Evolutionary conservation across 2,113 vertebrate genomes (phyloP).

Genomic region (Pachypanchax playfairii): DNA sequence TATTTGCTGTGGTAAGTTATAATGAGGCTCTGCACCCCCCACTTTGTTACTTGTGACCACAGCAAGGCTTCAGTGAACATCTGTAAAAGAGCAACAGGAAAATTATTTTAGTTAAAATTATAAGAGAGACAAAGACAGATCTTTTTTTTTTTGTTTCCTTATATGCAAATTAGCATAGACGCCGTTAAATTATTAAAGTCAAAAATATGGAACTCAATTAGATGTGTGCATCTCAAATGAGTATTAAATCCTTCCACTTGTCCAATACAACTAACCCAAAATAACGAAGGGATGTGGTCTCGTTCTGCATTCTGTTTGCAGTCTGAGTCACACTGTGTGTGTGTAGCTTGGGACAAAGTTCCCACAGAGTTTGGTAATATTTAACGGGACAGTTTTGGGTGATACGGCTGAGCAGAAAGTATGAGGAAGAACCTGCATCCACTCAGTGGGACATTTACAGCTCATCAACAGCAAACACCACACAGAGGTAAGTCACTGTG

Average conservation of each 20-base stretch:
- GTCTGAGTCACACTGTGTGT: conserved; percentile 47
- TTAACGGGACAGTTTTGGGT: conserved; percentile 68
- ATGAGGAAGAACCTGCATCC: conserved; percentile 5
- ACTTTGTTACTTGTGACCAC: too few relatives aligned
- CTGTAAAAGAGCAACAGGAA: too few relatives aligned
- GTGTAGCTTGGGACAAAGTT: conserved; percentile 59
- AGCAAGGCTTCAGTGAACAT: too few relatives aligned
- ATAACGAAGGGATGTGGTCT: not conserved
- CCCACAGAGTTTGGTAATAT: conserved; percentile 66
- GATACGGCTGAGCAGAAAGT: conserved; percentile 24
- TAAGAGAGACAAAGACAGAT: too few relatives aligned
- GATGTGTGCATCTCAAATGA: too few relatives aligned
- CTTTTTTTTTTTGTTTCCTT: too few relatives aligned
- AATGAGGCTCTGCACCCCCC: too few relatives aligned
- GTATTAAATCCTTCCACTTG: not conserved
- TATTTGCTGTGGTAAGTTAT: too few relatives aligned
- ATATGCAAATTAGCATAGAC: too few relatives aligned
- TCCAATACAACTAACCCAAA: not conserved
- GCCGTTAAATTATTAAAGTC: too few relatives aligned
- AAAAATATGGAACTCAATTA: too few relatives aligned
- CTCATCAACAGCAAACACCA: conserved; percentile 26
- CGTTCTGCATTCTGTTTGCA: conserved; percentile 58
- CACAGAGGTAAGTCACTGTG: conserved; percentile 62
- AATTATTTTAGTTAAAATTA: too few relatives aligned
- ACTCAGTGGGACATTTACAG: not conserved